Percentiles rank a stretch among this genome's conserved stretches.
Evolutionary conservation across 2,888 invertebrate genomes (phyloP).

Genomic region (Marronus borbonicus): DNA sequence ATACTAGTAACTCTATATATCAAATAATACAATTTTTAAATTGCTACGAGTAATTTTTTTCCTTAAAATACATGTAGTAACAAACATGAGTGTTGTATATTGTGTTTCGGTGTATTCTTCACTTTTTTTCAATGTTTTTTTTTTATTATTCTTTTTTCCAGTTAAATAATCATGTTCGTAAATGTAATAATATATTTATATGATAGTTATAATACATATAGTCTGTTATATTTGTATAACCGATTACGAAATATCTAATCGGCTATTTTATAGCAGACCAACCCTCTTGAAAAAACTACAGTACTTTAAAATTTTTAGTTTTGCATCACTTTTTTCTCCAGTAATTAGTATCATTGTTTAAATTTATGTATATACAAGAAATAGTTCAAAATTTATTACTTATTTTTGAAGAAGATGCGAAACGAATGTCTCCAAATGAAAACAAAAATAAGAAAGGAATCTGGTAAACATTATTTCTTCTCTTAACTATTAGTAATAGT

Average conservation of each 20-base stretch:
- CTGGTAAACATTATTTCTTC: conserved; percentile 36
- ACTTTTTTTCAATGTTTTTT: neutral
- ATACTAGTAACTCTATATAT: conserved; percentile 65
- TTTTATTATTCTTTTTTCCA: conserved; percentile 6
- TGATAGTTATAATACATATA: conserved; percentile 43
- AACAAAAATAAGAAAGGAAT: conserved; percentile 48
- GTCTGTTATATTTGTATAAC: conserved; percentile 55
- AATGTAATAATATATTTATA: conserved; percentile 36
- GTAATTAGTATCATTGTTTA: conserved; percentile 12
- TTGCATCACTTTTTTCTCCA: conserved; percentile 25
- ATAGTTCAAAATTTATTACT: conserved; percentile 47
- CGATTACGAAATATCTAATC: conserved; percentile 18
- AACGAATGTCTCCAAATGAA: conserved; percentile 6
- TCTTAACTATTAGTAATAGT: conserved; percentile 66
- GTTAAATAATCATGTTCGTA: conserved; percentile 23
- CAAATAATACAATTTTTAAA: conserved; percentile 65
- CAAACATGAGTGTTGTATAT: conserved; percentile 38
- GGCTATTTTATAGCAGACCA: conserved; percentile 61
- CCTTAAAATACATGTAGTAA: conserved; percentile 44
- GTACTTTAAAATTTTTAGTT: conserved; percentile 20
- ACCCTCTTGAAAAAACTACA: conserved; percentile 63
- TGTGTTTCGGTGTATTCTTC: conserved; percentile 26
- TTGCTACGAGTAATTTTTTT: conserved; percentile 39
- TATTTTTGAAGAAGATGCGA: conserved; percentile 48
- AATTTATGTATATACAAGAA: conserved; percentile 40